These are phyloP conservation scores for Amazona finschi DNA, from an alignment of 2,797 vertebrate species.

Conservation along the genomic window DNA sequence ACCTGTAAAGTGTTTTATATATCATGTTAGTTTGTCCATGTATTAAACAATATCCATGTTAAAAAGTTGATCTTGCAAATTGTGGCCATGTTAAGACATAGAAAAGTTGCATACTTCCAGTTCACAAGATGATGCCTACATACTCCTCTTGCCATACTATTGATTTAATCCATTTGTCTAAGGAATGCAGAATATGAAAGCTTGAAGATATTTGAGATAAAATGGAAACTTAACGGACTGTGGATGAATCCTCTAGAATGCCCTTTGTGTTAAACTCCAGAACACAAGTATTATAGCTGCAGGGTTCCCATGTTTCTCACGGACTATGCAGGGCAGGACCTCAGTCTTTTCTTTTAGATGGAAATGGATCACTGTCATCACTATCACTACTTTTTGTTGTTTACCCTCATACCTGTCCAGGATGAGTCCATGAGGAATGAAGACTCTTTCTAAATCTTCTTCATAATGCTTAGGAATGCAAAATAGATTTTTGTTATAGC, in stretches of 20 bases:
- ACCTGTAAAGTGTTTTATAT: background rate
- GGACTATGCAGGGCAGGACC: background rate
- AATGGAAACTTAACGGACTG: background rate
- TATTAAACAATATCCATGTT: background rate
- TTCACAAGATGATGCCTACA: background rate
- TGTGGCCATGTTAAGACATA: background rate
- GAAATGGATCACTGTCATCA: background rate
- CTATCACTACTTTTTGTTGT: background rate
- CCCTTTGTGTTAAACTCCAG: background rate
- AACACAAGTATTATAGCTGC: background rate
- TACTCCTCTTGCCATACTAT: background rate
- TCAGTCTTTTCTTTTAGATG: background rate
- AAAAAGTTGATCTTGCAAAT: background rate
- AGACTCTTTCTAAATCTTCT: constrained; percentile 81
- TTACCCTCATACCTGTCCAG: constrained; percentile 80
- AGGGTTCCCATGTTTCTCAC: background rate
- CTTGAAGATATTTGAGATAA: background rate
- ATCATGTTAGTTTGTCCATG: background rate
- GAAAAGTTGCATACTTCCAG: background rate
- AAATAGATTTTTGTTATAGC: constrained; percentile 80
- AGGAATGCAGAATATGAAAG: background rate
- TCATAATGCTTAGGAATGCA: constrained; percentile 84
- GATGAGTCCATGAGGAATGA: constrained; percentile 86
- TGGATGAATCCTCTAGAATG: background rate
- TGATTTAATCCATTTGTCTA: background rate